Base-by-base conservation (phyloP, 1,140 invertebrate species). In the Procambarus clarkii region DNA sequence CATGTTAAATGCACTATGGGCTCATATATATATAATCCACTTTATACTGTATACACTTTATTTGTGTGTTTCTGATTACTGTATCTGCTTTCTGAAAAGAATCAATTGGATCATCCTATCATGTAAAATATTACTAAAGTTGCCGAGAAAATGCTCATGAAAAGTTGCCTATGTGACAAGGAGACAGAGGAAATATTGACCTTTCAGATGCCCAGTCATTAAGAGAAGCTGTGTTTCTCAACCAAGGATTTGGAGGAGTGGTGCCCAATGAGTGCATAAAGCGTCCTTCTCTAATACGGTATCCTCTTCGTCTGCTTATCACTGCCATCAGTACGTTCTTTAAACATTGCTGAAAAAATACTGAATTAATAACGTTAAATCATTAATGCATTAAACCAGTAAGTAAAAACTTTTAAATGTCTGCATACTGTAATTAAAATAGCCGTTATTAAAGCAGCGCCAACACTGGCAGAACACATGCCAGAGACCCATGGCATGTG, bases 321-420 rank as follows among this genome's bases (percentile, higher is more conserved):
- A 97, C 95, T 9, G 96, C 95, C 13, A 96, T 96, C 0, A 98
- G 94, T n/a, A 98, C 95, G 94, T 97, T 97, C 93, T 97, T 97
- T 4, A 97, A 94, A 93, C 97, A 96, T 91, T 93, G 92, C 95
- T 95, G 93, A 48, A 93, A 92, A 60, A n/a, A 34, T 1, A 34
- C 34, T 34, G 34, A 34, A 34, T 34, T 34, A 34, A 34, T 34
- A 34, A 34, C 34, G 1, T 34, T 34, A 34, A 34, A 34, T 34
- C 34, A 34, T 94, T 92, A 18, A 89, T 88, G 45, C 94, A 94
- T 3, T 93, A 93, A 69, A 15, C 0, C 3, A 64, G 9, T 15
- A 15, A 64, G 18, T 15, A 64, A 64, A 34, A 34, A 34, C 34
- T 34, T 34, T 34, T 34, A 34, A 34, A 34, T 34, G 34, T 34